phyloP scores from a whole-genome alignment of 2,888 invertebrate genomes.

The Orthosia cruda region DNA sequence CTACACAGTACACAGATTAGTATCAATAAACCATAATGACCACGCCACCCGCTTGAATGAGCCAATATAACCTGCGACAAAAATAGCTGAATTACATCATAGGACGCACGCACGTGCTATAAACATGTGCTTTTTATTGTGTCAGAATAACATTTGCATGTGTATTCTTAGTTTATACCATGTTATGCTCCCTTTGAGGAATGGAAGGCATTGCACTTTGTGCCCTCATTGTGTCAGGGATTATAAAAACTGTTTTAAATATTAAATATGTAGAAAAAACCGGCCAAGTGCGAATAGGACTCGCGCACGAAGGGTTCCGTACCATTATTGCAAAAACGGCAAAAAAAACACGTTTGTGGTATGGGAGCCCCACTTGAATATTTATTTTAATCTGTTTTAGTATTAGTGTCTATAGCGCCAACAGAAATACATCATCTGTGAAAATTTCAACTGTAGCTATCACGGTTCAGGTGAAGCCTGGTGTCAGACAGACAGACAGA shows the following conservation, averaged over 20 bases:
- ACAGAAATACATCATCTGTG: too few relatives aligned
- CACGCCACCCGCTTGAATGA: conserved; percentile 37
- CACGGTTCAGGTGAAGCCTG: too few relatives aligned
- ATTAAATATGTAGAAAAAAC: too few relatives aligned
- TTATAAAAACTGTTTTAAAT: conserved; percentile 4
- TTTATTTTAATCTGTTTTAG: too few relatives aligned
- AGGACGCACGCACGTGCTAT: conserved; percentile 21
- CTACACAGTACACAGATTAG: background rate
- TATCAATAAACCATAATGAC: conserved; percentile 1
- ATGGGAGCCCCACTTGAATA: too few relatives aligned
- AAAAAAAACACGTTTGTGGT: too few relatives aligned
- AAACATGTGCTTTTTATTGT: conserved; percentile 24
- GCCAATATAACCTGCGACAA: conserved; percentile 3
- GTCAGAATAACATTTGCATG: conserved; percentile 19
- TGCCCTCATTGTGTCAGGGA: background rate
- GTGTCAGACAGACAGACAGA: too few relatives aligned
- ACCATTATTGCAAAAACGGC: too few relatives aligned
- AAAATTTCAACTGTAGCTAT: too few relatives aligned
- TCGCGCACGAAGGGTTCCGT: too few relatives aligned
- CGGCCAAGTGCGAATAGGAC: too few relatives aligned
- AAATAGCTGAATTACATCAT: conserved; percentile 17
- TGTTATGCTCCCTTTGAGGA: background rate
- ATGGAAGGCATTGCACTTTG: conserved; percentile 1
- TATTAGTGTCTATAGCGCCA: too few relatives aligned
- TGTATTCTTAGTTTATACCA: background rate